Conservation (phyloP, 2,888 invertebrate species). For the Iphiclides podalirius region DNA sequence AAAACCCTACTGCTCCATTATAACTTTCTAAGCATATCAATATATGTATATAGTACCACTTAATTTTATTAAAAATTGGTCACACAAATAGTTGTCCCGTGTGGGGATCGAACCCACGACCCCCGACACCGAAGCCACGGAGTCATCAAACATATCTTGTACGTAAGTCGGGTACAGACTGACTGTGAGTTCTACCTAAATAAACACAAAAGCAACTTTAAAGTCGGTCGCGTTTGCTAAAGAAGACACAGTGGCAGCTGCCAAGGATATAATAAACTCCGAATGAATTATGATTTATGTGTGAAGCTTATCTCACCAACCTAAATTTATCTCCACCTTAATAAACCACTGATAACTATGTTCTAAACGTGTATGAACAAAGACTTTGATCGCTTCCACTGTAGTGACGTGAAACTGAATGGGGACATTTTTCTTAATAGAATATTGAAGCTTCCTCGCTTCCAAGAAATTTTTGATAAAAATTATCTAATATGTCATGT, state of each 20-base stretch:
- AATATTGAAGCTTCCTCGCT: slow-evolving; percentile 12
- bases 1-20: too few relatives aligned
- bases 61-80: too few relatives aligned
- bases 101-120: too few relatives aligned
- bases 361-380: slow-evolving; percentile 13
- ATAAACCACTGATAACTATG: slow-evolving; percentile 18
- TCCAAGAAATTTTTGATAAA: background rate
- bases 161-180: too few relatives aligned
- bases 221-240: slow-evolving; percentile 17
- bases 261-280: slow-evolving; percentile 9
- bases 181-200: too few relatives aligned
- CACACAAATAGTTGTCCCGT: too few relatives aligned
- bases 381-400: slow-evolving; percentile 17
- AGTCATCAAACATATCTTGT: too few relatives aligned
- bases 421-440: slow-evolving; percentile 12
- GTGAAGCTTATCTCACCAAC: slow-evolving; percentile 47
- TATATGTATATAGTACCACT: too few relatives aligned
- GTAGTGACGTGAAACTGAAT: slow-evolving; percentile 16
- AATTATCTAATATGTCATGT: too few relatives aligned
- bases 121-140: too few relatives aligned
- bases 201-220: slow-evolving; percentile 1
- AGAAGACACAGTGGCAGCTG: slow-evolving; percentile 10
- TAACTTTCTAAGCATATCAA: too few relatives aligned
- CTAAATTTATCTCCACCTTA: slow-evolving; percentile 36
- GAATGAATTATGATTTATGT: slow-evolving; percentile 42